phyloP scores from a whole-genome alignment of 2,888 invertebrate species.

The Parascotia fuliginaria region DNA sequence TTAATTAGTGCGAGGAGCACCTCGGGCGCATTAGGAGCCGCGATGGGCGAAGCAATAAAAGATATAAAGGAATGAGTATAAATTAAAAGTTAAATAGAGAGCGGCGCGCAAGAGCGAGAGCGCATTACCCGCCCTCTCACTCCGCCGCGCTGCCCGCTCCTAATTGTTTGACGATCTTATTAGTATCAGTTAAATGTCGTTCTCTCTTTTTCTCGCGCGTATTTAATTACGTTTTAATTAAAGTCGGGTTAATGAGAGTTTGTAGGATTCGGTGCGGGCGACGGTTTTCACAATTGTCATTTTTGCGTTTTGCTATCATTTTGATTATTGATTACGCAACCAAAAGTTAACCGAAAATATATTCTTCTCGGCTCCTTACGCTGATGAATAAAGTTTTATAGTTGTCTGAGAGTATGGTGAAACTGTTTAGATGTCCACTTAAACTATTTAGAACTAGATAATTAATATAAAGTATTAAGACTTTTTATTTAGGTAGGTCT shows the following conservation, averaged over 20 bases:
- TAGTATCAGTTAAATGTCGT: slow-evolving; percentile 85
- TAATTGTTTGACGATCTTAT: slow-evolving; percentile 87
- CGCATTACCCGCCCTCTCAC: slow-evolving; percentile 42
- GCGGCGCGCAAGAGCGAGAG: slow-evolving; percentile 63
- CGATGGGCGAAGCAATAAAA: slow-evolving; percentile 86
- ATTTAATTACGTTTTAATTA: slow-evolving; percentile 86
- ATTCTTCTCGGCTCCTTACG: neutral
- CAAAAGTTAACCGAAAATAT: slow-evolving; percentile 9
- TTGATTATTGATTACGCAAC: slow-evolving; percentile 37
- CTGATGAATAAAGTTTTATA: neutral
- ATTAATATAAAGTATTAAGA: too few species aligned
- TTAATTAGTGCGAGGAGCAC: slow-evolving; percentile 85
- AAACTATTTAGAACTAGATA: neutral
- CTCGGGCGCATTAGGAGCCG: slow-evolving; percentile 85
- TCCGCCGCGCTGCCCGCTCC: slow-evolving; percentile 65
- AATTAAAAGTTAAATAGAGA: slow-evolving; percentile 86
- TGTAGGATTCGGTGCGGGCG: slow-evolving; percentile 62
- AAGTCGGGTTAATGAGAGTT: slow-evolving; percentile 77
- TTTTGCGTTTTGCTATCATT: slow-evolving; percentile 45
- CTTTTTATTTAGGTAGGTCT: too few species aligned
- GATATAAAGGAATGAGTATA: slow-evolving; percentile 87
- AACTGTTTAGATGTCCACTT: neutral
- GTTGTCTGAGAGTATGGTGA: neutral
- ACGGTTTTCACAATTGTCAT: slow-evolving; percentile 53
- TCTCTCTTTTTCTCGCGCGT: slow-evolving; percentile 82